These are phyloP conservation scores for Argyresthia goedartella DNA, from an alignment of 2,888 invertebrate species.

Conservation along the genomic window DNA sequence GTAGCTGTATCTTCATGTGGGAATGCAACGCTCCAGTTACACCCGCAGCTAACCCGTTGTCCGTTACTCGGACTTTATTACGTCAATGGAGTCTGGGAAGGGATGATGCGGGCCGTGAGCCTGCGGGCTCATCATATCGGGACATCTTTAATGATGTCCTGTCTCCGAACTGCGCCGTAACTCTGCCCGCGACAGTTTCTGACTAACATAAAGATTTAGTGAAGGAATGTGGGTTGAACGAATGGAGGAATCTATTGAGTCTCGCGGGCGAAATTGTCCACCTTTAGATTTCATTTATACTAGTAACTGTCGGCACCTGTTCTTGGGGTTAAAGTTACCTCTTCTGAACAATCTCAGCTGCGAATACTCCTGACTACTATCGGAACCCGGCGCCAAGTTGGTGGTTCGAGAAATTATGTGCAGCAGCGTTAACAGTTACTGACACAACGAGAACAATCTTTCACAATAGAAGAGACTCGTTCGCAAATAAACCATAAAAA, in stretches of 20 bases:
- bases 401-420: too few species aligned
- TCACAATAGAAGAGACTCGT: background rate
- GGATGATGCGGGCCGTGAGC: background rate
- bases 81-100: background rate
- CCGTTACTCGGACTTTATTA: conserved; percentile 19
- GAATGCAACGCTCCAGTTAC: conserved; percentile 58
- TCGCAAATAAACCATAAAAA: conserved; percentile 1
- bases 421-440: too few species aligned
- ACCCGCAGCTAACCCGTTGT: conserved; percentile 22
- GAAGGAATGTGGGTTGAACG: conserved; percentile 27
- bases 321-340: too few species aligned
- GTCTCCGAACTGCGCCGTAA: background rate
- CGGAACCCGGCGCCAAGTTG: too few species aligned
- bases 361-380: too few species aligned
- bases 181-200: conserved; percentile 1
- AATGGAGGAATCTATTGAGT: background rate
- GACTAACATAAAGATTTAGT: conserved; percentile 28
- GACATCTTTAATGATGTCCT: conserved; percentile 3
- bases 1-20: conserved; percentile 32
- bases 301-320: too few species aligned
- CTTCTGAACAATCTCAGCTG: too few species aligned
- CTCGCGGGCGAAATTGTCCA: background rate
- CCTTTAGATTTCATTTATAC: background rate
- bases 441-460: too few species aligned
- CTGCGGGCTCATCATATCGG: conserved; percentile 1